Conservation (phyloP, 2,113 vertebrate genomes). For the Lates calcarifer region DNA sequence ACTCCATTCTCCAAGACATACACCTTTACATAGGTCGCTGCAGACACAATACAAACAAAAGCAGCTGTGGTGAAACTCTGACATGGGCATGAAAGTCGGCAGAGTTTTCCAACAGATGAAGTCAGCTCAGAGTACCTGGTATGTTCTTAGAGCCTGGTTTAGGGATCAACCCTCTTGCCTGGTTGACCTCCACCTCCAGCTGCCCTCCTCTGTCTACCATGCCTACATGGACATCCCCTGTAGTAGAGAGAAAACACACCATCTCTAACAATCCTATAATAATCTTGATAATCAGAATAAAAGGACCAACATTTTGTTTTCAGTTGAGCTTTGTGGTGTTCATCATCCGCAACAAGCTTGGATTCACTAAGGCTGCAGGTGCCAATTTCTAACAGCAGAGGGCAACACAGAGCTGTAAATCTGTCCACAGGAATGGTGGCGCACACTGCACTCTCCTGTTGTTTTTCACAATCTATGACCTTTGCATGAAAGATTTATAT, state of each 20-base stretch:
- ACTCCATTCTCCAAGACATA: conserved; percentile 95
- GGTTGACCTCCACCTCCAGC: conserved; percentile 96
- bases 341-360: neutral
- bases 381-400: conserved; percentile 67
- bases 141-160: conserved; percentile 95
- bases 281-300: neutral
- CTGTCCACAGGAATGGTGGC: neutral
- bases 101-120: neutral
- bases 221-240: conserved; percentile 93
- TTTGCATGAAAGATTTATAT: conserved; percentile 69
- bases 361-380: conserved; percentile 33
- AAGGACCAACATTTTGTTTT: neutral
- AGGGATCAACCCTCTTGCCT: conserved; percentile 92
- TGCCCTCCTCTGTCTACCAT: conserved; percentile 94
- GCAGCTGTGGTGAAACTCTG: neutral
- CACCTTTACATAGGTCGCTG: conserved; percentile 96
- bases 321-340: neutral
- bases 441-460: conserved; percentile 12
- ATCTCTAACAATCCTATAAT: neutral
- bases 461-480: conserved; percentile 44
- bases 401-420: conserved; percentile 56
- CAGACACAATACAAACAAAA: neutral
- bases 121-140: conserved; percentile 85
- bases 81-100: neutral
- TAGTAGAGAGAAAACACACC: neutral